Evolutionary conservation across 2,113 vertebrate genomes (phyloP).

Genomic region (Microcebus jonahi): DNA sequence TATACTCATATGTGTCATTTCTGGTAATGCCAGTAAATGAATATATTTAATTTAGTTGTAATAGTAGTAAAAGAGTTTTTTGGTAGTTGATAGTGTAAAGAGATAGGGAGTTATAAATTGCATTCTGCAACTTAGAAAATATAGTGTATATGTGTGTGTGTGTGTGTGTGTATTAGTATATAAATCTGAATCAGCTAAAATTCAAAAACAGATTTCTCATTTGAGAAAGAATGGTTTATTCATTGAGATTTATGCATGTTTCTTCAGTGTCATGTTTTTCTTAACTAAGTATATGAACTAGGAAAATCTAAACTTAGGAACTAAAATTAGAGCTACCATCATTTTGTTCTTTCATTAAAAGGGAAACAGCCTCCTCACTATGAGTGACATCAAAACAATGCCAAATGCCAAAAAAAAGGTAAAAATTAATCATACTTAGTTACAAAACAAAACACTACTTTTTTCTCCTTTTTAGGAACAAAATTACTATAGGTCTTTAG

Average conservation of each 20-base stretch:
- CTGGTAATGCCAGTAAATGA: neutral
- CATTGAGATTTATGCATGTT: conserved; percentile 49
- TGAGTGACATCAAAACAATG: conserved; percentile 83
- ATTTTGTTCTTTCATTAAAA: conserved; percentile 81
- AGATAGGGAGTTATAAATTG: neutral
- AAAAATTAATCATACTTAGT: conserved; percentile 81
- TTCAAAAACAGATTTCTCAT: conserved; percentile 47
- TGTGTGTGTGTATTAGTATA: neutral
- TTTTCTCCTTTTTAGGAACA: conserved; percentile 70
- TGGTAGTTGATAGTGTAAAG: neutral
- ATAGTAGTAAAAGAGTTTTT: neutral
- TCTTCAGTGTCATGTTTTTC: conserved; percentile 59
- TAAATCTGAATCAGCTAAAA: neutral
- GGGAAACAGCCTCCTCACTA: conserved; percentile 78
- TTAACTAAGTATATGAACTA: conserved; percentile 73
- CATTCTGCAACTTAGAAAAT: conserved; percentile 32
- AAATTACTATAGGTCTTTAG: conserved; percentile 65
- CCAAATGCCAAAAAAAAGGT: conserved; percentile 81
- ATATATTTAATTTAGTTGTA: conserved; percentile 5
- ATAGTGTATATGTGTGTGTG: neutral
- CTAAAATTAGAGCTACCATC: conserved; percentile 84
- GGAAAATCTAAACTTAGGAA: conserved; percentile 77
- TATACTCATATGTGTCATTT: neutral
- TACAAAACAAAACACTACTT: conserved; percentile 74
- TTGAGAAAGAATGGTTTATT: conserved; percentile 31